Base-by-base conservation (phyloP, 2,888 invertebrate genomes). In the Thumatha senex region DNA sequence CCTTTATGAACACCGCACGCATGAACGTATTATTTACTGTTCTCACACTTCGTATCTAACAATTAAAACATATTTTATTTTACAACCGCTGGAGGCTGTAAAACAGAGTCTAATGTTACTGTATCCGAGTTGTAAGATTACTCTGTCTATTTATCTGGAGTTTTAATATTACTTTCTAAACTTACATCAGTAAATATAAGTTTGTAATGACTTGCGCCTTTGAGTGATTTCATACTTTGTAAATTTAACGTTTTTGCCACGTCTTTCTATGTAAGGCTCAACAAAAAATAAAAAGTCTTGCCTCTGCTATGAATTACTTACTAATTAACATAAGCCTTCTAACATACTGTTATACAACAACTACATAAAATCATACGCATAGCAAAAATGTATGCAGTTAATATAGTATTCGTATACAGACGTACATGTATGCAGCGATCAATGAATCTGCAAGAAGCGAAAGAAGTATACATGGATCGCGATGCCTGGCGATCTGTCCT, bases 51-150 rank as follows among this genome's bases (percentile, higher is more conserved):
- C 68, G 65, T 55, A 64, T 63, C 67, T 67, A 72, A 73, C 77
- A 78, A 82, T 84, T 84, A 83, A 79, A 78, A 79, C 72, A 74
- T 64, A 62, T 64, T 62, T 61, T 76, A 72, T 62, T 71, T 70
- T 72, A 66, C 63, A 63, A 42, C 62, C 52, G 68, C 70, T 60
- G 51, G 48, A 13, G 59, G 64, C 54, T 33, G 40, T 59, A 43
- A 58, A 61, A 64, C 46, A 52, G 53, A 48, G 55, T 52, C 54
- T 58, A 59, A 45, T 40, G 51, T 53, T 58, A 60, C 56, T 51
- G 56, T 54, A 40, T 53, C 18, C 18, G 18, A 24, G 18, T 24
- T 24, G 60, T 46, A 43, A 47, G 24, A 52, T 53, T 53, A 30
- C 30, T 29, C 29, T 7, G 18, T 44, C 18, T 24, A 11, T 39